These are phyloP conservation scores for Leucosticte australis DNA, from an alignment of 2,113 vertebrate species.

Conservation along the genomic window DNA sequence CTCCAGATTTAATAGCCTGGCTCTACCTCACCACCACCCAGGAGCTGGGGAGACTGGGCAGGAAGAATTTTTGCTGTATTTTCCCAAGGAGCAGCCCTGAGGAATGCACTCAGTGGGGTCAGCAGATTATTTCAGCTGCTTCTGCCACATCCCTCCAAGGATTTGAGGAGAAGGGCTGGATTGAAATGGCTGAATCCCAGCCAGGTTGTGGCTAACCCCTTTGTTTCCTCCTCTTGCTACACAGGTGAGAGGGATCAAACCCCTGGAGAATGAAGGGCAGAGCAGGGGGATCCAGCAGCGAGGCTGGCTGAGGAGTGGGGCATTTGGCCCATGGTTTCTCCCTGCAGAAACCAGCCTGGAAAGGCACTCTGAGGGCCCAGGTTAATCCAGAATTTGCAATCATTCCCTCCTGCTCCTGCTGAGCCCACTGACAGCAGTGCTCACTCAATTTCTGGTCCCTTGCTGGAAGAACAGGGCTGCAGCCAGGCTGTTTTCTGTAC, in stretches of 20 bases:
- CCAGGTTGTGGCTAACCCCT: neutral
- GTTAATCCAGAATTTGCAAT: neutral
- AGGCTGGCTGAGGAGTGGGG: neutral
- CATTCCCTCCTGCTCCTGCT: neutral
- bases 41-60: neutral
- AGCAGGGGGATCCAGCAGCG: neutral
- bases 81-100: neutral
- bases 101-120: neutral
- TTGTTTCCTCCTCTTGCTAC: neutral
- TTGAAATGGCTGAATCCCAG: neutral
- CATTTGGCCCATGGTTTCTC: too few species aligned
- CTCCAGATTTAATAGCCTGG: neutral
- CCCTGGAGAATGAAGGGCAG: neutral
- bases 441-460: neutral
- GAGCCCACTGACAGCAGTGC: neutral
- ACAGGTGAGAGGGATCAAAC: neutral
- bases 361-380: neutral
- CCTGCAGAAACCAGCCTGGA: neutral
- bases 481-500: neutral
- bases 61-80: neutral
- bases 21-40: neutral
- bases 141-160: neutral
- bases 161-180: neutral
- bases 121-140: neutral
- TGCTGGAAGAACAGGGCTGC: neutral